phyloP scores from a whole-genome alignment of 2,888 invertebrate species.

The Xanthorhoe designata region DNA sequence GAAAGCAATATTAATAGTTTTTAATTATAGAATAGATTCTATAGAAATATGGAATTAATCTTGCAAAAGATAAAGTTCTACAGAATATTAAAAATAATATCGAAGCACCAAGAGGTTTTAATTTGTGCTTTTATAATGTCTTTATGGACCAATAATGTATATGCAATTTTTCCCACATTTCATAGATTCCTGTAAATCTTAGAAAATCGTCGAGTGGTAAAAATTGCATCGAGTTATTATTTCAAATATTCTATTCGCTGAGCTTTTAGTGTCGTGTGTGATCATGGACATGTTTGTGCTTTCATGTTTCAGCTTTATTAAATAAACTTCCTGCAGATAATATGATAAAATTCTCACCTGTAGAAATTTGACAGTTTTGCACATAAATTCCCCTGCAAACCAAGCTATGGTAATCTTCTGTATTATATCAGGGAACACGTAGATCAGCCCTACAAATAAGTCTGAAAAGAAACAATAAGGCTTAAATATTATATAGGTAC shows the following conservation, averaged over 20 bases:
- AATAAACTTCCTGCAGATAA: background rate
- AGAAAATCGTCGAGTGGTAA: too few relatives aligned
- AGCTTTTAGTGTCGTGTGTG: too few relatives aligned
- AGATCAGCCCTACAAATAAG: conserved; percentile 94
- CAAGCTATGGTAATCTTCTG: conserved; percentile 96
- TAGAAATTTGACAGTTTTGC: conserved; percentile 93
- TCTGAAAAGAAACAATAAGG: conserved; percentile 83
- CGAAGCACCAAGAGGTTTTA: background rate
- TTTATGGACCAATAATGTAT: too few relatives aligned
- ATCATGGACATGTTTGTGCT: too few relatives aligned
- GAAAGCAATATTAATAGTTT: conserved; percentile 48
- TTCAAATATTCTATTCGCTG: too few relatives aligned
- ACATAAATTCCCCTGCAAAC: conserved; percentile 95
- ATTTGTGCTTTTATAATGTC: background rate
- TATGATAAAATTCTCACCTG: conserved; percentile 81
- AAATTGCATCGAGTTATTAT: too few relatives aligned
- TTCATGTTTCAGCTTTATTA: background rate
- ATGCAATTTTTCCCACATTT: too few relatives aligned
- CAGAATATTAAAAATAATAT: background rate
- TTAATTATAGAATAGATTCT: too few relatives aligned
- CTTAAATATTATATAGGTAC: background rate
- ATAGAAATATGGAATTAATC: too few relatives aligned
- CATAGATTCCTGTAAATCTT: too few relatives aligned
- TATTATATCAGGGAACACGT: conserved; percentile 95
- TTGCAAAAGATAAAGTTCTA: too few relatives aligned